Evolutionary conservation across 2,113 vertebrate species (phyloP).

Genomic region (Lasiurus borealis): DNA sequence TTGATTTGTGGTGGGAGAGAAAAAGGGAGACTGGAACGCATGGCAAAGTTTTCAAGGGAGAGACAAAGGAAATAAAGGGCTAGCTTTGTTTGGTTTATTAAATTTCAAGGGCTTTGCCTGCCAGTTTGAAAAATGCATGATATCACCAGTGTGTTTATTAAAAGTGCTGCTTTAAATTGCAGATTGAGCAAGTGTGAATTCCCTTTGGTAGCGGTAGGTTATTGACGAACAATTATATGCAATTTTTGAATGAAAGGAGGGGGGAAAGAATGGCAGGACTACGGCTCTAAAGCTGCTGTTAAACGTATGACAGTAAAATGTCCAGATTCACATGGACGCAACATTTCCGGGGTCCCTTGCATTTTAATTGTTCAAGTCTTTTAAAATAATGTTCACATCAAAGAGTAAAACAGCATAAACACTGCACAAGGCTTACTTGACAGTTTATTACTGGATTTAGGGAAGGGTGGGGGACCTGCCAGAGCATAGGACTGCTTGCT

Average conservation of each 20-base stretch:
- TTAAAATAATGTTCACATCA: slow-evolving; percentile 54
- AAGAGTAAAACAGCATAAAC: not conserved
- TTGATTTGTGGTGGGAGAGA: not conserved
- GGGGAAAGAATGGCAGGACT: not conserved
- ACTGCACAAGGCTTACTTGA: slow-evolving; percentile 16
- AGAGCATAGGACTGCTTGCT: slow-evolving; percentile 71
- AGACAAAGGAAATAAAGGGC: slow-evolving; percentile 58
- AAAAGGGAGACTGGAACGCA: slow-evolving; percentile 25
- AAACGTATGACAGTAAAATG: not conserved
- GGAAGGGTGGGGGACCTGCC: not conserved
- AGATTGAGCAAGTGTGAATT: slow-evolving; percentile 66
- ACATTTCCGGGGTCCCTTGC: not conserved
- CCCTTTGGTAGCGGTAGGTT: slow-evolving; percentile 1
- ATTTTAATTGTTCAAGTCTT: not conserved
- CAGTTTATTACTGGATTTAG: slow-evolving; percentile 22
- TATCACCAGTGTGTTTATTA: slow-evolving; percentile 64
- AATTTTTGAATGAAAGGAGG: slow-evolving; percentile 49
- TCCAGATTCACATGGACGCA: not conserved
- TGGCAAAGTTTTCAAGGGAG: slow-evolving; percentile 41
- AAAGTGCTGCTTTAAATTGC: slow-evolving; percentile 70
- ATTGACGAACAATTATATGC: slow-evolving; percentile 33
- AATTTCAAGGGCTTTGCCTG: slow-evolving; percentile 38
- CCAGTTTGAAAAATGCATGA: slow-evolving; percentile 64
- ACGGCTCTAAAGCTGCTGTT: not conserved
- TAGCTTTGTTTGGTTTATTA: slow-evolving; percentile 55